Evolutionary conservation across 2,888 invertebrate species (phyloP).

Genomic region (Synanthedon formicaeformis): DNA sequence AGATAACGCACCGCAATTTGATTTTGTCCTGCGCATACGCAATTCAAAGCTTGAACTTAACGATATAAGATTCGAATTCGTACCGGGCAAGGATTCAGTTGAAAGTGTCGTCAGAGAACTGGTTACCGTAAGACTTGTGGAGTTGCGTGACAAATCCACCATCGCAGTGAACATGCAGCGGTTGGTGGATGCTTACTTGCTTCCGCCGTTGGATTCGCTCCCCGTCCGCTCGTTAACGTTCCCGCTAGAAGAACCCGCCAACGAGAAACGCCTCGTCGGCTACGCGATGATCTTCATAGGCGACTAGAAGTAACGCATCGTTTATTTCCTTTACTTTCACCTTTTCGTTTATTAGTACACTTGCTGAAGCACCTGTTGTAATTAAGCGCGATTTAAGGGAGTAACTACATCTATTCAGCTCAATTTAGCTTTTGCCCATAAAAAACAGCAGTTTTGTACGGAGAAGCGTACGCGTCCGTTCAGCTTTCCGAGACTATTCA

Average conservation of each 20-base stretch:
- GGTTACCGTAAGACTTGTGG: constrained; percentile 96
- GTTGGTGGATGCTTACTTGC: constrained; percentile 76
- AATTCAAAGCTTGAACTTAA: constrained; percentile 94
- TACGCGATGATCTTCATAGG: constrained; percentile 97
- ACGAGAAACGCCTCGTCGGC: constrained; percentile 95
- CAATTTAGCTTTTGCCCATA: no score
- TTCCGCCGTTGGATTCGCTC: constrained; percentile 58
- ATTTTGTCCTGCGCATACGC: constrained; percentile 90
- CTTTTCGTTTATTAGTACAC: neutral
- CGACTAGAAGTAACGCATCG: constrained; percentile 68
- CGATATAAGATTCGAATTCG: constrained; percentile 98
- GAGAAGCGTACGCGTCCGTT: no score
- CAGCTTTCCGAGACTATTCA: no score
- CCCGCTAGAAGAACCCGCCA: constrained; percentile 83
- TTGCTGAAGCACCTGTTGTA: no score
- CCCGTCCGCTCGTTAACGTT: constrained; percentile 84
- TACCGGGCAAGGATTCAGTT: constrained; percentile 89
- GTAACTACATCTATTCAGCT: no score
- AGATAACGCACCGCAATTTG: constrained; percentile 73
- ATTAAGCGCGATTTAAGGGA: no score
- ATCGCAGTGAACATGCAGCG: constrained; percentile 94
- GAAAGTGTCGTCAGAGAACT: constrained; percentile 98
- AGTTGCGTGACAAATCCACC: constrained; percentile 89
- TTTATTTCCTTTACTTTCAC: no score
- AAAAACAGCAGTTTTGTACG: no score